Conservation (phyloP, 64 coral and sea anemone species). For the Montipora capricornis region DNA sequence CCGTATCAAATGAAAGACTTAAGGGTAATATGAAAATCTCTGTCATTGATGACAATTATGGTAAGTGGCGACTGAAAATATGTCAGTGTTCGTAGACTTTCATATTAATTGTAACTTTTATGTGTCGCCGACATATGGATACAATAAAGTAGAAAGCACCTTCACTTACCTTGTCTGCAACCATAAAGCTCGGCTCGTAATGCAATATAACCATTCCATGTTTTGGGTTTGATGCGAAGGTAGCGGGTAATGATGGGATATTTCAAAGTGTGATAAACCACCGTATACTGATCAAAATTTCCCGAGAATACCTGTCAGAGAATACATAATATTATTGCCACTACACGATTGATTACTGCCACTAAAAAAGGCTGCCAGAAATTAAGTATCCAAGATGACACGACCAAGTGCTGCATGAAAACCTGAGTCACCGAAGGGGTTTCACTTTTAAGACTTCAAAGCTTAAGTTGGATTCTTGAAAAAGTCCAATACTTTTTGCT, state of each 20-base stretch:
- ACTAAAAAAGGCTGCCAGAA: neutral
- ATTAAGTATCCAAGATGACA: too few relatives aligned
- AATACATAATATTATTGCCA: neutral
- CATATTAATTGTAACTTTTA: neutral
- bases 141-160: neutral
- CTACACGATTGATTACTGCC: neutral
- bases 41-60: too few relatives aligned
- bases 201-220: constrained; percentile 38
- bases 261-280: constrained; percentile 16
- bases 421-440: too few relatives aligned
- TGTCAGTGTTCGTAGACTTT: neutral
- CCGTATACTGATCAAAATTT: constrained; percentile 19
- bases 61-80: too few relatives aligned
- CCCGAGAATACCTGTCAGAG: constrained; percentile 19
- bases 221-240: constrained; percentile 30
- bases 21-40: too few relatives aligned
- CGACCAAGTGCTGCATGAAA: too few relatives aligned
- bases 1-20: too few relatives aligned
- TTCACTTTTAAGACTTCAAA: too few relatives aligned
- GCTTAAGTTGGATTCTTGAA: too few relatives aligned
- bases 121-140: too few relatives aligned
- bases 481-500: too few relatives aligned
- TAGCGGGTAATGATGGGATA: constrained; percentile 21
- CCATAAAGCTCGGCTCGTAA: constrained; percentile 33
- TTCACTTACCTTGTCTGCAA: neutral